Conservation (phyloP, 2,888 invertebrate genomes). For the Graphium colonna region DNA sequence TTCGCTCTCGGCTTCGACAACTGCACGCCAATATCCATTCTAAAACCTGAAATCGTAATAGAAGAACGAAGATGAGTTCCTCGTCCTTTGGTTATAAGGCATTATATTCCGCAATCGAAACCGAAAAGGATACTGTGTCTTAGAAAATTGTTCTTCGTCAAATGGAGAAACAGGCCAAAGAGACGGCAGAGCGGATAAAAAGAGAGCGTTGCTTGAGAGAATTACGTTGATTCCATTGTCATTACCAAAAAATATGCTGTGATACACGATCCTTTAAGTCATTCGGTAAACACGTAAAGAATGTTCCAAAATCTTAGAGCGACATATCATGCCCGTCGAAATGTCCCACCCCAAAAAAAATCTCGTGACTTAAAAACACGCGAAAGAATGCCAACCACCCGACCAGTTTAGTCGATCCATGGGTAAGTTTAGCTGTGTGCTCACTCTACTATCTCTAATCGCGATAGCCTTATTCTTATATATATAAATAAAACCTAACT, state of each 20-base stretch:
- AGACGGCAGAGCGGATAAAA: conserved; percentile 6
- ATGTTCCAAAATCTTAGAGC: too few species aligned
- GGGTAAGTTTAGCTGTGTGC: too few species aligned
- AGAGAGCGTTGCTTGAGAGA: conserved; percentile 19
- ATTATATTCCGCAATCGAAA: conserved; percentile 15
- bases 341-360: too few species aligned
- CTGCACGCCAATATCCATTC: not conserved
- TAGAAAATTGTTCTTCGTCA: conserved; percentile 4
- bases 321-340: too few species aligned
- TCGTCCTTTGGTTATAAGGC: conserved; percentile 13
- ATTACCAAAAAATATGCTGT: conserved; percentile 13
- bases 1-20: not conserved
- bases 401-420: too few species aligned
- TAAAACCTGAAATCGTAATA: conserved; percentile 16
- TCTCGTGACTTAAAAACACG: too few species aligned
- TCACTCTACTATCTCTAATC: too few species aligned
- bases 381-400: too few species aligned
- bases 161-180: not conserved
- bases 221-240: conserved; percentile 13
- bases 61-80: conserved; percentile 22
- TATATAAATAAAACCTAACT: too few species aligned
- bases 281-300: conserved; percentile 9
- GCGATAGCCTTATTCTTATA: too few species aligned
- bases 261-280: conserved; percentile 10
- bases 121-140: not conserved